Percentiles rank a stretch among this genome's conserved stretches.
phyloP scores from a whole-genome alignment of 2,113 vertebrate species.

The Ailuropoda melanoleuca region DNA sequence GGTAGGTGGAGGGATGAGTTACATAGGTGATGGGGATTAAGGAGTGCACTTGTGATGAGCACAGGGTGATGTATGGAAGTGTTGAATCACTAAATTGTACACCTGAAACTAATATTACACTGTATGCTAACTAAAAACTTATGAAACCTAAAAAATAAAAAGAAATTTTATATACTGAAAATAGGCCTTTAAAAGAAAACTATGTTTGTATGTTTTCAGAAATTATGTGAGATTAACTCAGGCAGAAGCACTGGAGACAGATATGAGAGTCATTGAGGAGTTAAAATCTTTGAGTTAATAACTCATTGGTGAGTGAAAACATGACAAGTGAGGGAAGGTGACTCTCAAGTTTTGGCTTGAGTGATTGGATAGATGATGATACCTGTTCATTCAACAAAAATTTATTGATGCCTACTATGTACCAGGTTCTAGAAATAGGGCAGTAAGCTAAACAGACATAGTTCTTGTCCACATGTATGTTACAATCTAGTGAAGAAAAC shows the following conservation, averaged over 20 bases:
- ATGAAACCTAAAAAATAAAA: not conserved
- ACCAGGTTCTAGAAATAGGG: not conserved
- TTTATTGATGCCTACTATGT: not conserved
- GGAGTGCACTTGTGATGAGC: not conserved
- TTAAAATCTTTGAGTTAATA: not conserved
- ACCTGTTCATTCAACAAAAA: conserved; percentile 2
- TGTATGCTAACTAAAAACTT: not conserved
- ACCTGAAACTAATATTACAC: not conserved
- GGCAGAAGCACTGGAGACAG: not conserved
- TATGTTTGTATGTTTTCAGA: not conserved
- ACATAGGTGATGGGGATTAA: not conserved
- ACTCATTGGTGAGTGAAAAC: not conserved
- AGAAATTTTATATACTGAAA: not conserved
- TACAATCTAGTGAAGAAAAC: not conserved
- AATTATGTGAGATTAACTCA: not conserved
- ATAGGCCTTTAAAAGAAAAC: not conserved
- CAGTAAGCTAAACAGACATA: not conserved
- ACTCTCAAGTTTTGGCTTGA: not conserved
- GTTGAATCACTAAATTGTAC: not conserved
- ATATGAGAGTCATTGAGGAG: not conserved
- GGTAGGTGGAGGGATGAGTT: not conserved
- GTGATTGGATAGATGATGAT: conserved; percentile 23
- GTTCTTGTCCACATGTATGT: not conserved
- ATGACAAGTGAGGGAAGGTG: not conserved
- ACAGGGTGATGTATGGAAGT: not conserved